These are phyloP conservation scores for Apoda limacodes DNA, from an alignment of 2,888 invertebrate genomes.

Conservation along the genomic window DNA sequence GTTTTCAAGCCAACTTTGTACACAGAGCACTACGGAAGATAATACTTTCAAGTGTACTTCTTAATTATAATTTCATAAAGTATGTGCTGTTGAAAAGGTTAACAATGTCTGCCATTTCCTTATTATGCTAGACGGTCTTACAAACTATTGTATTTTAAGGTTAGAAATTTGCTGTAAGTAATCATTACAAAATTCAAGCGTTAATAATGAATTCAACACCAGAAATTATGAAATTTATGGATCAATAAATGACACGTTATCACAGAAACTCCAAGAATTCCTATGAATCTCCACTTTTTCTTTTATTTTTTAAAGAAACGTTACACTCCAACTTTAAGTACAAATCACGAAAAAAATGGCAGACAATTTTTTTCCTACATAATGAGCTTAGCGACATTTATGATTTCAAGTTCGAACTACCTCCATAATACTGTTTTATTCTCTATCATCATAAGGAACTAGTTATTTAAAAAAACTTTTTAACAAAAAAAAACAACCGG, in stretches of 20 bases:
- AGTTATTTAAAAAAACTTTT: conserved; percentile 6
- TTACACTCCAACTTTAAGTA: conserved; percentile 1
- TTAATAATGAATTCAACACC: conserved; percentile 5
- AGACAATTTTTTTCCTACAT: not conserved
- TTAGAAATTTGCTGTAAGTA: conserved; percentile 5
- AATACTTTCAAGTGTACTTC: too few relatives aligned
- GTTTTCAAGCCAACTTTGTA: too few relatives aligned
- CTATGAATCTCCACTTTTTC: conserved; percentile 1
- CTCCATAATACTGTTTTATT: conserved; percentile 5
- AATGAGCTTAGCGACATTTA: conserved; percentile 6
- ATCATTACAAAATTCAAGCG: conserved; percentile 4
- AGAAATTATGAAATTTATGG: conserved; percentile 5
- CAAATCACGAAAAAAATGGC: conserved; percentile 3
- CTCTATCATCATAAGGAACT: conserved; percentile 2
- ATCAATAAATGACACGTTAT: conserved; percentile 3
- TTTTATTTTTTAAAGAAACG: conserved; percentile 2
- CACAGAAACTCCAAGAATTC: conserved; percentile 2
- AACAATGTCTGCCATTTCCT: too few relatives aligned
- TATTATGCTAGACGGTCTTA: too few relatives aligned
- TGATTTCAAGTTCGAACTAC: conserved; percentile 4
- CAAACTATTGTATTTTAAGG: not conserved
- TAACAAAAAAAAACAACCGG: too few relatives aligned
- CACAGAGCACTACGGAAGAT: too few relatives aligned
- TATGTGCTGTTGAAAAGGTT: too few relatives aligned
- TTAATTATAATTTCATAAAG: too few relatives aligned